phyloP scores from a whole-genome alignment of 2,888 invertebrate genomes.

The Drosophila quinaria region DNA sequence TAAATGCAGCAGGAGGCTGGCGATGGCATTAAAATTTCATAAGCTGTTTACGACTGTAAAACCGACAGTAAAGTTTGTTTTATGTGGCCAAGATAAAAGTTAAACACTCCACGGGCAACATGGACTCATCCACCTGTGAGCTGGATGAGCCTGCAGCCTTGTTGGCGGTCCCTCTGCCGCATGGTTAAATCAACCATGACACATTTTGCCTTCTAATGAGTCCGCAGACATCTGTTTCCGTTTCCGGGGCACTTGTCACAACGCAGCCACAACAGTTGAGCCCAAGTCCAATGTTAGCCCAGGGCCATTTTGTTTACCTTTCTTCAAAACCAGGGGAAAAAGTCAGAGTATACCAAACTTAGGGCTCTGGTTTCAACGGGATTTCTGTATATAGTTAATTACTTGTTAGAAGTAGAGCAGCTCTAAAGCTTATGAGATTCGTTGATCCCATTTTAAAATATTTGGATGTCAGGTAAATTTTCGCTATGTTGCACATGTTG shows the following conservation, averaged over 20 bases:
- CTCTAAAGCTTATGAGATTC: too few relatives aligned
- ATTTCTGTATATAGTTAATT: neutral
- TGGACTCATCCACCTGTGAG: constrained; percentile 21
- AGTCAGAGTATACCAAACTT: neutral
- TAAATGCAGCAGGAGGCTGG: neutral
- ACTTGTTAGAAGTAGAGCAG: neutral
- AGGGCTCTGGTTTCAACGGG: neutral
- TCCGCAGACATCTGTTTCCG: constrained; percentile 65
- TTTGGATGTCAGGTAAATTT: constrained; percentile 8
- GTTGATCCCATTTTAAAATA: neutral
- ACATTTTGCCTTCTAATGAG: constrained; percentile 72
- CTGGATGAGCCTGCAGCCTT: neutral
- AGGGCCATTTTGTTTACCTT: constrained; percentile 31
- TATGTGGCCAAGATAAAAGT: constrained; percentile 64
- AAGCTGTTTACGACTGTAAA: constrained; percentile 77
- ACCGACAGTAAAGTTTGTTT: constrained; percentile 68
- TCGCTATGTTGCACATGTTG: constrained; percentile 12
- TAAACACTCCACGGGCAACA: constrained; percentile 36
- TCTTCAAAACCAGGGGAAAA: neutral
- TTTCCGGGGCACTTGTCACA: constrained; percentile 32
- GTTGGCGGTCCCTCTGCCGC: neutral
- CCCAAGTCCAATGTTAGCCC: constrained; percentile 12
- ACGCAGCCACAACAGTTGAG: constrained; percentile 3
- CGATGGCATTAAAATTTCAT: constrained; percentile 69
- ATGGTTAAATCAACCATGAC: constrained; percentile 39